These are phyloP conservation scores for Heliocidaris tuberculata DNA, from an alignment of 35 echinoderm and acorn worm genomes.

Conservation along the genomic window DNA sequence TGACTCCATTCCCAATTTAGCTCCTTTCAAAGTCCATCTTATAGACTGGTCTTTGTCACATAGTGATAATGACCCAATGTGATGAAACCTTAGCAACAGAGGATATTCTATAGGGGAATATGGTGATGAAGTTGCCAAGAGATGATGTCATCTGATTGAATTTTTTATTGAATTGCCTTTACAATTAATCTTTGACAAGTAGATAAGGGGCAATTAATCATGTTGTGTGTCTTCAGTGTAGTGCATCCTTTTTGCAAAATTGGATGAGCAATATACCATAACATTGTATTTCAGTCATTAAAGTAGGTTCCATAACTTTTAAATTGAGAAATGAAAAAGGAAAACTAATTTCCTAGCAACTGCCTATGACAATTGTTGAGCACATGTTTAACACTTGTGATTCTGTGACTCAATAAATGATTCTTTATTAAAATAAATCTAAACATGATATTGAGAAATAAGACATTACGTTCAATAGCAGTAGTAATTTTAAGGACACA, in stretches of 20 bases:
- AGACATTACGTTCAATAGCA: too few species aligned
- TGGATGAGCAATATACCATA: neutral
- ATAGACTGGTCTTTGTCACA: conserved; percentile 2
- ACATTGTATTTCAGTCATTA: too few species aligned
- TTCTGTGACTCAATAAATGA: too few species aligned
- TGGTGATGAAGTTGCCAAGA: neutral
- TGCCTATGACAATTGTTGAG: neutral
- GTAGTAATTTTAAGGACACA: too few species aligned
- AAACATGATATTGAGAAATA: too few species aligned
- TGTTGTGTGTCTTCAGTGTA: neutral
- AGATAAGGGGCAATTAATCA: neutral
- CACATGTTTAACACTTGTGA: neutral
- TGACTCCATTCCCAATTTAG: neutral
- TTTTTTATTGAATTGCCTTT: neutral
- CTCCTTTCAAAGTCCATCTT: neutral
- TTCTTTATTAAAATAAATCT: too few species aligned
- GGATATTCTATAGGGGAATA: neutral
- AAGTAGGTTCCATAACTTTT: too few species aligned
- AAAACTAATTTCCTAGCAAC: neutral
- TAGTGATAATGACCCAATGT: neutral
- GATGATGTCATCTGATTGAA: neutral
- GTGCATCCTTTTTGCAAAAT: neutral
- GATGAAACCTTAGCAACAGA: neutral
- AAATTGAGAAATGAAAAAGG: too few species aligned
- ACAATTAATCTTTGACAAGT: neutral